phyloP scores from a whole-genome alignment of 2,113 vertebrate species.

The Crotalus horridus region DNA sequence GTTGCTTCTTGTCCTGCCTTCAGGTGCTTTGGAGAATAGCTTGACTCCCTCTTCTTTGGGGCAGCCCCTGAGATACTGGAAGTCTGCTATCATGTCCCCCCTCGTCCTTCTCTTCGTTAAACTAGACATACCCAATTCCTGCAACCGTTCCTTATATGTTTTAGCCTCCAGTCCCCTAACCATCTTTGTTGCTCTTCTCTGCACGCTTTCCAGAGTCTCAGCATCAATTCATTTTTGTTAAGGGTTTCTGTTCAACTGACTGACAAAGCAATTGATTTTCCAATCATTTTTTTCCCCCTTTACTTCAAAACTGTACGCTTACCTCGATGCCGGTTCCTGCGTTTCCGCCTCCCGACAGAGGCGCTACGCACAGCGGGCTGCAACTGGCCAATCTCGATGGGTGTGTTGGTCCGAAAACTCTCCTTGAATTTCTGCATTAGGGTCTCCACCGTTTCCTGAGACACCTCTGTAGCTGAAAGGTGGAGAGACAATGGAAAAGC shows the following conservation, averaged over 20 bases:
- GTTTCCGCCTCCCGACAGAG: slow-evolving; percentile 80
- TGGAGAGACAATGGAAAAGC: slow-evolving; percentile 17
- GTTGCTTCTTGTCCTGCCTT: too few relatives aligned
- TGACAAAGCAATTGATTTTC: not conserved
- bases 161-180: not conserved
- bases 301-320: not conserved
- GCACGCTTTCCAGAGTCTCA: not conserved
- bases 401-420: slow-evolving; percentile 89
- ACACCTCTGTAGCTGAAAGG: slow-evolving; percentile 76
- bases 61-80: too few relatives aligned
- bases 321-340: slow-evolving; percentile 86
- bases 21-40: too few relatives aligned
- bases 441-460: slow-evolving; percentile 89
- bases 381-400: slow-evolving; percentile 88
- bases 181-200: not conserved
- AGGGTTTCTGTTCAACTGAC: not conserved
- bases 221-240: not conserved
- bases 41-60: too few relatives aligned
- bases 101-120: too few relatives aligned
- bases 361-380: slow-evolving; percentile 82
- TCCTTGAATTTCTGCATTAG: slow-evolving; percentile 98
- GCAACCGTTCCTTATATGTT: not conserved
- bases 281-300: not conserved
- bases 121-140: not conserved
- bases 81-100: too few relatives aligned